phyloP scores from a whole-genome alignment of 2,797 vertebrate species.

The Phoeniculus purpureus region DNA sequence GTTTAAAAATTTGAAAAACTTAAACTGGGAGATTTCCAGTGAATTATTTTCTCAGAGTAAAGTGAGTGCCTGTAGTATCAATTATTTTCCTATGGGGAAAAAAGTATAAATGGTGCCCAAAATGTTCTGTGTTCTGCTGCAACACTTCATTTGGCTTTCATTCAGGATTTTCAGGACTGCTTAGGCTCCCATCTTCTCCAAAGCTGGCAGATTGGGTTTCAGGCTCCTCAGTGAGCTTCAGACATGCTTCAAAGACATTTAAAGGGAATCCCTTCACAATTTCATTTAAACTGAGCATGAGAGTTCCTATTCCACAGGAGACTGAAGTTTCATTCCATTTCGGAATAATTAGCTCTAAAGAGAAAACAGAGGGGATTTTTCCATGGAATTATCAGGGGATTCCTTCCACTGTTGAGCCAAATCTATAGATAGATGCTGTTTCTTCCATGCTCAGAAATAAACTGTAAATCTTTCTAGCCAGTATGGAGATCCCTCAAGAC shows the following conservation, averaged over 20 bases:
- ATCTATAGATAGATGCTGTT: constrained; percentile 60
- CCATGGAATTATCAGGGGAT: constrained; percentile 14
- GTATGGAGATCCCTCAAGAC: background rate
- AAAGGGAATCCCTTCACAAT: constrained; percentile 31
- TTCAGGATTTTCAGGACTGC: background rate
- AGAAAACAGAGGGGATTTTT: constrained; percentile 22
- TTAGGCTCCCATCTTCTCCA: background rate
- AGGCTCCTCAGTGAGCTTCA: background rate
- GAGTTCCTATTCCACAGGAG: constrained; percentile 6
- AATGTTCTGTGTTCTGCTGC: background rate
- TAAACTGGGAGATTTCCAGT: background rate
- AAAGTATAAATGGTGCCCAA: background rate
- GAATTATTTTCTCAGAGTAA: background rate
- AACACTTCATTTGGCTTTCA: background rate
- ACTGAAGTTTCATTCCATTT: background rate
- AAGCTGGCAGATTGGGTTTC: background rate
- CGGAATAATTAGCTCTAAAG: constrained; percentile 27
- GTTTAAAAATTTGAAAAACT: background rate
- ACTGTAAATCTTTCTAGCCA: constrained; percentile 51
- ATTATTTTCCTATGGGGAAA: background rate
- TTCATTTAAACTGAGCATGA: background rate
- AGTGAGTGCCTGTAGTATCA: background rate
- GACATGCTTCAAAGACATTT: background rate
- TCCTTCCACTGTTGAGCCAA: constrained; percentile 50
- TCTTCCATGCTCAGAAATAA: constrained; percentile 54